Evolutionary conservation across 2,888 invertebrate genomes (phyloP), one percentile per base, ranked within the genome.

Genomic region (Ptychoptera contaminata): DNA sequence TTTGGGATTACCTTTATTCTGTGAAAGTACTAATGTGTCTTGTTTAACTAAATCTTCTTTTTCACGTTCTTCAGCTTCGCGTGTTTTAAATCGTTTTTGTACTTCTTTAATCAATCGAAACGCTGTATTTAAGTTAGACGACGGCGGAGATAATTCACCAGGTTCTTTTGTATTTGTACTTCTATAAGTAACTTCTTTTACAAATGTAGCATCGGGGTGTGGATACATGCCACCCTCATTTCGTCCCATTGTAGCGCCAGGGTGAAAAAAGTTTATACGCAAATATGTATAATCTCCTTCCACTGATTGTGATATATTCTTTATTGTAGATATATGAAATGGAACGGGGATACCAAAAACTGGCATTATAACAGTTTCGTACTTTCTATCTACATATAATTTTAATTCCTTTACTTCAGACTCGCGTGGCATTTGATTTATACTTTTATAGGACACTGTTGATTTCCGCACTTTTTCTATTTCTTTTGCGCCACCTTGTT

Each of bases 211-310:
- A 63, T 97, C 92, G 0, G 96, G 92, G 58, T 93, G 85, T 2
- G 91, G 81, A 63, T 93, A 96, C 47, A 81, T 76, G 2, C 85
- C 85, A 8, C 87, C 87, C 60, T 96, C 96, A 56, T 87, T 87
- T 48, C 87, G 76, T 1, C 93, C 94, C 77, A 98, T 86, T 0
- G 96, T 88, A 10, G 91, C 86, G 15, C 97, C 98, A 31, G 98
- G 98, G 67, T 96, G 94, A 68, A 93, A 96, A 67, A 98, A 98
- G 67, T 98, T 98, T 57, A 98, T 86, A 61, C 87, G 81, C 53
- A 98, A 77, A 67, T 98, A 99, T 0, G 97, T 97, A 68, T 94
- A 97, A 65, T 97, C 97, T 6, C 98, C 94, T 68, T 99, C 98
- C 11, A 97, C 91, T 0, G 94, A 93, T 66, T 94, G 92, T 1